Conservation (phyloP, 2,113 vertebrate genomes). For the Amazona vittata region DNA sequence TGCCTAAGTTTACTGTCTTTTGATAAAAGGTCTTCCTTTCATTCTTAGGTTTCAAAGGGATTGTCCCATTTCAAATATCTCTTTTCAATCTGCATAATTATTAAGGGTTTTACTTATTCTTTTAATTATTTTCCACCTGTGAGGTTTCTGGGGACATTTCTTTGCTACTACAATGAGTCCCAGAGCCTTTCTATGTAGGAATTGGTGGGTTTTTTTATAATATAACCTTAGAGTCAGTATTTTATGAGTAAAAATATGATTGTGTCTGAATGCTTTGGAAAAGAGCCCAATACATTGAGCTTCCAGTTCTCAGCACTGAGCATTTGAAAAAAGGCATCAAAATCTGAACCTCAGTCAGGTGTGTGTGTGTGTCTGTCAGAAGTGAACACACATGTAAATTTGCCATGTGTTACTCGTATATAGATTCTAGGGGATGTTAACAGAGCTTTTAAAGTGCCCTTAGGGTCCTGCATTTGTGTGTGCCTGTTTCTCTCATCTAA, state of each 20-base stretch:
- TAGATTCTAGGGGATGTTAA: background rate
- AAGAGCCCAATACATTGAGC: background rate
- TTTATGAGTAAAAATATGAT: background rate
- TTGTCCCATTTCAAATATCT: background rate
- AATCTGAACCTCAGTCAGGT: background rate
- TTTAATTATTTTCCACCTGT: background rate
- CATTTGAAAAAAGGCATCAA: background rate
- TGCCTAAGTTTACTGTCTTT: background rate
- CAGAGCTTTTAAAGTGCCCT: background rate
- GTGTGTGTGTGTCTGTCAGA: background rate
- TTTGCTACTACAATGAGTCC: background rate
- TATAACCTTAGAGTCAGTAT: background rate
- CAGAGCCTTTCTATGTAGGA: background rate
- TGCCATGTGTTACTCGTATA: background rate
- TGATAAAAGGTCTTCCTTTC: background rate
- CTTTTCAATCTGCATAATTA: background rate
- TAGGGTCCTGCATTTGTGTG: accelerated
- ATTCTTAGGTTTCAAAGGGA: conserved; percentile 8
- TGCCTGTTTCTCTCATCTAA: background rate
- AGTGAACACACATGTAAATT: background rate
- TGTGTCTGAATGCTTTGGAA: background rate
- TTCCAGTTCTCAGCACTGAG: background rate
- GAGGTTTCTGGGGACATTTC: background rate
- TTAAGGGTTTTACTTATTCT: background rate
- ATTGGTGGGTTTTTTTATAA: background rate